A percentile compares a stretch with the other conserved stretches of the same genome.
Evolutionary conservation across 2,113 vertebrate genomes (phyloP).

Genomic region (Rhinogobius similis): DNA sequence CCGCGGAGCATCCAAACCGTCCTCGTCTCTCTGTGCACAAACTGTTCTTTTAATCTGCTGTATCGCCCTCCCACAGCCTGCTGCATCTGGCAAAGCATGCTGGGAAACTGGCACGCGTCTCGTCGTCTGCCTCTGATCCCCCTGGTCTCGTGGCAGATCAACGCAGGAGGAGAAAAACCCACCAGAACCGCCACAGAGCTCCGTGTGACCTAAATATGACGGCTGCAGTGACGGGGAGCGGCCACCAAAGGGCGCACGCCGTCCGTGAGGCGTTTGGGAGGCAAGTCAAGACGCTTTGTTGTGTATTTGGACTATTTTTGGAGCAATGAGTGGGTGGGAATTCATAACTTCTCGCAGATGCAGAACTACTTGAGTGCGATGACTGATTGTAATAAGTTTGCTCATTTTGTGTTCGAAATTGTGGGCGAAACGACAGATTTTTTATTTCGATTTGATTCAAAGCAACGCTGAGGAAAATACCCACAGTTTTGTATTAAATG

Average conservation of each 20-base stretch:
- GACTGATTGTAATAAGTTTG: neutral
- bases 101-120: slow-evolving; percentile 45
- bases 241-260: slow-evolving; percentile 36
- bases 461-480: too few relatives aligned
- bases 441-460: too few relatives aligned
- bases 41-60: slow-evolving; percentile 7
- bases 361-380: neutral
- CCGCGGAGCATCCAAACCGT: too few relatives aligned
- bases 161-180: slow-evolving; percentile 24
- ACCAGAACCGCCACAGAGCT: slow-evolving; percentile 31
- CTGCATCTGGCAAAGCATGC: slow-evolving; percentile 55
- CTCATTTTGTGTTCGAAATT: too few relatives aligned
- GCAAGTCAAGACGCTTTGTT: neutral
- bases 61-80: neutral
- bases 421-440: too few relatives aligned
- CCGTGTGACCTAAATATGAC: slow-evolving; percentile 61
- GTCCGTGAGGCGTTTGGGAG: neutral
- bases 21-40: neutral
- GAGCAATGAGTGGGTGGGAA: neutral
- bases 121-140: slow-evolving; percentile 55
- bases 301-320: neutral
- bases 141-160: slow-evolving; percentile 51
- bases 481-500: too few relatives aligned
- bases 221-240: neutral
- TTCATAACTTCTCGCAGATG: neutral